Percentiles rank a stretch among this genome's conserved stretches.
Evolutionary conservation across 2,797 vertebrate genomes (phyloP).

Genomic region (Karalla daura): DNA sequence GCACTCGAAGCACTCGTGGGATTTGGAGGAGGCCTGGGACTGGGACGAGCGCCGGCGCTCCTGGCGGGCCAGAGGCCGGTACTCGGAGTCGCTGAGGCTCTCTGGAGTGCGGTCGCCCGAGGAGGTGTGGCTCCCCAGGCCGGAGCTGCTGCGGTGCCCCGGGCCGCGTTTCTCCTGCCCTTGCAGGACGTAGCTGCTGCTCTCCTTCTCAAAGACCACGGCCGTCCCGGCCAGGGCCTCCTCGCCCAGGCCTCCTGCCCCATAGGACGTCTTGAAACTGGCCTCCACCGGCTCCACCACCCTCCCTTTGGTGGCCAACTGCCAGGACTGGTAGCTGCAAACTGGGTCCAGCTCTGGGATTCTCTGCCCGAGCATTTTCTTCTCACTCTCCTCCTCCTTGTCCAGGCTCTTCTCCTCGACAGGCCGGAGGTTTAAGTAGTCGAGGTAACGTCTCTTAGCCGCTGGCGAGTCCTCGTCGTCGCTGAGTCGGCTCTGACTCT

Average conservation of each 20-base stretch:
- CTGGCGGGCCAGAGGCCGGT: constrained; percentile 87
- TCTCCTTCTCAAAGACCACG: constrained; percentile 89
- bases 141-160: constrained; percentile 74
- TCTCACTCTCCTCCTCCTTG: constrained; percentile 57
- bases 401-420: constrained; percentile 51
- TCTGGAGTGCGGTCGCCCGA: constrained; percentile 79
- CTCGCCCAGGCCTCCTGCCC: constrained; percentile 73
- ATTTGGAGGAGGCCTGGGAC: constrained; percentile 81
- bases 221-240: constrained; percentile 84
- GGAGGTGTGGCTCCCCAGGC: constrained; percentile 73
- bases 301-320: constrained; percentile 92
- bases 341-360: constrained; percentile 93
- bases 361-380: constrained; percentile 82
- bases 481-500: constrained; percentile 45
- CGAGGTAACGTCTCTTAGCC: constrained; percentile 86
- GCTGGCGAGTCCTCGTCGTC: constrained; percentile 77
- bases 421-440: constrained; percentile 87
- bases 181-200: constrained; percentile 87
- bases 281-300: constrained; percentile 90
- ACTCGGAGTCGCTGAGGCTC: constrained; percentile 85
- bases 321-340: constrained; percentile 97
- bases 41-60: constrained; percentile 79
- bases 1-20: constrained; percentile 93
- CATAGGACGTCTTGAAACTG: constrained; percentile 84
- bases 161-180: constrained; percentile 88